Conservation (phyloP, 2,888 invertebrate species). For the Apantesis nais region DNA sequence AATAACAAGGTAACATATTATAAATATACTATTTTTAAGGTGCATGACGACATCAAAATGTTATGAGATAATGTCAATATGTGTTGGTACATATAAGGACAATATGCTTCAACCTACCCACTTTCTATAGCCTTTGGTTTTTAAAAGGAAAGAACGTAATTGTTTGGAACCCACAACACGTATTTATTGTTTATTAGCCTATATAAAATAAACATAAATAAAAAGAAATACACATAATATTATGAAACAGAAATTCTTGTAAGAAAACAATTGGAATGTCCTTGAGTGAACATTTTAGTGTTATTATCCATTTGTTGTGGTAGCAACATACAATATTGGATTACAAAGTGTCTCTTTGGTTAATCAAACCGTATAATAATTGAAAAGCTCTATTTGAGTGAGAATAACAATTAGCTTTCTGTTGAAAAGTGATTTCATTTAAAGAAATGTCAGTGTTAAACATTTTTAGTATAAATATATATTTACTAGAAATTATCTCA, state of each 20-base stretch:
- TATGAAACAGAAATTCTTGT: conserved; percentile 27
- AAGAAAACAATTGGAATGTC: conserved; percentile 44
- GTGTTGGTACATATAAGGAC: conserved; percentile 43
- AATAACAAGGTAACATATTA: conserved; percentile 71
- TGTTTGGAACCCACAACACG: not conserved
- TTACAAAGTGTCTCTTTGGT: not conserved
- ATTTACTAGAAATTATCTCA: too few relatives aligned
- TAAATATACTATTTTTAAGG: conserved; percentile 55
- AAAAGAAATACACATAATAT: not conserved
- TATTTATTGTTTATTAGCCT: not conserved
- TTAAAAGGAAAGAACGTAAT: conserved; percentile 24
- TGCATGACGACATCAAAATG: conserved; percentile 42
- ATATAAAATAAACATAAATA: not conserved
- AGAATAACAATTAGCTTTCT: not conserved
- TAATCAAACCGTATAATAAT: not conserved
- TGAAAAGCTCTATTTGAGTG: not conserved
- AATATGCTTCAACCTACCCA: conserved; percentile 65
- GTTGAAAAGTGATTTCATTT: not conserved
- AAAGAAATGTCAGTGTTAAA: not conserved
- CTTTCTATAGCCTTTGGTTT: conserved; percentile 50
- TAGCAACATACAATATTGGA: conserved; percentile 5
- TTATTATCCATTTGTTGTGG: conserved; percentile 17
- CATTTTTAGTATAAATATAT: too few relatives aligned
- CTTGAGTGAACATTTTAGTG: conserved; percentile 35
- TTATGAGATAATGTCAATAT: conserved; percentile 52